Conservation (phyloP, 2,113 vertebrate genomes). For the Heterochromis multidens region DNA sequence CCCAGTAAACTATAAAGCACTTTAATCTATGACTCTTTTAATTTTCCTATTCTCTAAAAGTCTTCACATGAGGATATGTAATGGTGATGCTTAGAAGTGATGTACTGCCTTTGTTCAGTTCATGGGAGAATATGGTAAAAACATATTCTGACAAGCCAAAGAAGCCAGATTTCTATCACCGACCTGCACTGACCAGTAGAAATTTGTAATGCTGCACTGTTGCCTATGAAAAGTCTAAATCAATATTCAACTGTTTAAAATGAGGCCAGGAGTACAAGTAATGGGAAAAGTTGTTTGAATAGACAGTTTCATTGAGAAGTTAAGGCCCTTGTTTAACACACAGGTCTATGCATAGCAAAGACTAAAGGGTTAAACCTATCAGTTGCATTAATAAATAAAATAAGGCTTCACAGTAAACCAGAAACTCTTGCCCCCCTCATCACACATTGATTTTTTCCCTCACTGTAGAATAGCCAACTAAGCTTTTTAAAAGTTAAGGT, state of each 20-base stretch:
- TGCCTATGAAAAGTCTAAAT: not conserved
- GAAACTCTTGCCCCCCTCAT: not conserved
- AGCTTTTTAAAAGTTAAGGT: constrained; percentile 47
- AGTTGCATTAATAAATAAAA: constrained; percentile 21
- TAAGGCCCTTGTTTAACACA: not conserved
- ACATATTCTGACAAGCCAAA: not conserved
- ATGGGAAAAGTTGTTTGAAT: not conserved
- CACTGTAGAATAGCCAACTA: constrained; percentile 20
- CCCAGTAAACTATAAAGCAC: not conserved
- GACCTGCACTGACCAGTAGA: not conserved
- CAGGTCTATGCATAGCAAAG: not conserved
- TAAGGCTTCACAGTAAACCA: not conserved
- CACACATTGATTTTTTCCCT: constrained; percentile 22
- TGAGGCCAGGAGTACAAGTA: not conserved
- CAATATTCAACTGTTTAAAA: constrained; percentile 9
- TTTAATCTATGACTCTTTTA: not conserved
- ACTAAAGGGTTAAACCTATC: not conserved
- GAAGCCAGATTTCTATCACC: not conserved
- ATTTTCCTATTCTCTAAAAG: not conserved
- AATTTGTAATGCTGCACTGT: not conserved
- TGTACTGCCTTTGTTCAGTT: not conserved
- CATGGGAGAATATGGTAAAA: not conserved
- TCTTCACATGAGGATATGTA: not conserved
- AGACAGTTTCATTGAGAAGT: constrained; percentile 1
- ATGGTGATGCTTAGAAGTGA: not conserved